Evolutionary conservation across 23 tunicate genomes (phyloP).

Genomic region (Halocynthia roretzi): DNA sequence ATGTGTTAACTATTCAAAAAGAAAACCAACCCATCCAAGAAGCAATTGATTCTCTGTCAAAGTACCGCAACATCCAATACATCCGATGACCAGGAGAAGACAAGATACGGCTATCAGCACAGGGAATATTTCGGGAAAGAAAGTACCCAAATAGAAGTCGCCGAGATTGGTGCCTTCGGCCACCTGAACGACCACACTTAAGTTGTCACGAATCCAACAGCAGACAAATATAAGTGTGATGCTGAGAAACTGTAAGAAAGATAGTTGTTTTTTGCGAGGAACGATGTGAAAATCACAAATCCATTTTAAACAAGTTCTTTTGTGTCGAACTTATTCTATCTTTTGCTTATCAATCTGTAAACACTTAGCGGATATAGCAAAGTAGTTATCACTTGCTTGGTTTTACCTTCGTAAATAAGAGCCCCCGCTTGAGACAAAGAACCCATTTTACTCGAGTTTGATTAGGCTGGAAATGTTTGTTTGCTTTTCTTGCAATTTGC

Average conservation of each 20-base stretch:
- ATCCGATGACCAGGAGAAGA: slow-evolving; percentile 70
- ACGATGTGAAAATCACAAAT: no score
- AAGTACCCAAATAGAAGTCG: slow-evolving; percentile 48
- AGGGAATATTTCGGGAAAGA: slow-evolving; percentile 77
- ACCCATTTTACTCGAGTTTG: no score
- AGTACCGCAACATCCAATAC: slow-evolving; percentile 78
- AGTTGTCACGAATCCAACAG: slow-evolving; percentile 60
- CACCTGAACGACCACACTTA: slow-evolving; percentile 37
- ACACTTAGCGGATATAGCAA: no score
- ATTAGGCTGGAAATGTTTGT: no score
- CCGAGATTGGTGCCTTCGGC: slow-evolving; percentile 58
- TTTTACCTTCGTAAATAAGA: no score
- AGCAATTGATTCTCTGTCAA: slow-evolving; percentile 61
- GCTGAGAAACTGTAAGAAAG: slow-evolving; percentile 38
- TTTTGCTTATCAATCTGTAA: no score
- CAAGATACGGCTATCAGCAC: slow-evolving; percentile 77
- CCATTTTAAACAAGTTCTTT: no score
- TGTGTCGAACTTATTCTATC: no score
- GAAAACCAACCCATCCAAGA: slow-evolving; percentile 66
- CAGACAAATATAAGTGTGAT: slow-evolving; percentile 23
- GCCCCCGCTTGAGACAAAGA: no score
- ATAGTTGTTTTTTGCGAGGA: no score
- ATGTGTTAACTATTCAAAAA: not conserved
- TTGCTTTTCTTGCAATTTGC: no score
- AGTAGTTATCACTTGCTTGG: no score